These are phyloP conservation scores for Hippolais icterina DNA, from an alignment of 2,113 vertebrate species.

Conservation along the genomic window DNA sequence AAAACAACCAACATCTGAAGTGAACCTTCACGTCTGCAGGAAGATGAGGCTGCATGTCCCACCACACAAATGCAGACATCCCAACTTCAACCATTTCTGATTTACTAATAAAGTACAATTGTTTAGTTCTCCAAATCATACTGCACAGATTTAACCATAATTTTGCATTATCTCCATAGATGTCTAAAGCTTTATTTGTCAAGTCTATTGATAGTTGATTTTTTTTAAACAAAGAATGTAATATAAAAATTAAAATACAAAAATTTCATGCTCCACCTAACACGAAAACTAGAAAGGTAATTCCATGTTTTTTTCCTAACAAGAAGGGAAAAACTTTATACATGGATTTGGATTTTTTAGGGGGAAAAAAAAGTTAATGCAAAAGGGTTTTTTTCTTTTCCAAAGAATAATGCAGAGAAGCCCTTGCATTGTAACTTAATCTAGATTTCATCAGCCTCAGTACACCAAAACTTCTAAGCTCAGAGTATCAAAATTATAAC, in stretches of 20 bases:
- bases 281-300: not conserved
- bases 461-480: not conserved
- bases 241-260: not conserved
- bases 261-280: not conserved
- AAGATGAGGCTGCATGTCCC: not conserved
- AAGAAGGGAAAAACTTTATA: not conserved
- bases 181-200: not conserved
- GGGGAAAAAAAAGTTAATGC: not conserved
- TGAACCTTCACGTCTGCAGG: not conserved
- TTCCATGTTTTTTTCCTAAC: not conserved
- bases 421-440: not conserved
- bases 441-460: not conserved
- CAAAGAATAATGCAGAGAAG: not conserved
- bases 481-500: not conserved
- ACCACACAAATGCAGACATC: not conserved
- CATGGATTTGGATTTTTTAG: not conserved
- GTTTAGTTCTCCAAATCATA: not conserved
- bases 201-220: not conserved
- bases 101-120: not conserved
- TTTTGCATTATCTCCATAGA: not conserved
- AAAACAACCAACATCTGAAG: not conserved
- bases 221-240: not conserved
- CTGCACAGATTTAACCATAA: not conserved
- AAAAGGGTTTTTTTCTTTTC: not conserved
- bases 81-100: not conserved